Evolutionary conservation across 2,113 vertebrate genomes (phyloP), one percentile per base, ranked within the genome.

Genomic region (Paramormyrops kingsleyae): DNA sequence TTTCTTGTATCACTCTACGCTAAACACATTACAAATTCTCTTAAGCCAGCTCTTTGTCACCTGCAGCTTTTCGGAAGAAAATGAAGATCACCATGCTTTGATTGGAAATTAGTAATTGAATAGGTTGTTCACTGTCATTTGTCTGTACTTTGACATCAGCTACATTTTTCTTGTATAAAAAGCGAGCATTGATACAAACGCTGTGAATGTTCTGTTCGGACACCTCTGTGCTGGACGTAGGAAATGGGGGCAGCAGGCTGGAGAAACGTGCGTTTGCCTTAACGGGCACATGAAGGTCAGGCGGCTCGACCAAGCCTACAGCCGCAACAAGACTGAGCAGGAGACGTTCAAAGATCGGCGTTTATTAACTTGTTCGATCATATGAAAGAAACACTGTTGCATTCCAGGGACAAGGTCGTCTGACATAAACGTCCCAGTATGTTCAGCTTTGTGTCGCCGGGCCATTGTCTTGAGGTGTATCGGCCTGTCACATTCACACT

Each of bases 291-390:
- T 27, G 59, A 66, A 4, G n/a, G 27, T 13, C 24, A 7, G 31
- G 27, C 3, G 15, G 5, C 24, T 1, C 4, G 4, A 27, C 24
- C 31, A 4, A 17, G 49, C 6, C 39, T 17, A 8, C 24, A 35
- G 49, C 31, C 15, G n/a, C 47, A 52, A 31, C 49, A 27, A 87
- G 47, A 62, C 53, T 44, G 5, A 59, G 87, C 15, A 35, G 42
- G 27, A 62, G 53, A 13, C 8, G 8, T 62, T 88, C 21, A 31
- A 21, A 59, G 53, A 44, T 19, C 8, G 2, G 90, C 90, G 88
- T 94, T 95, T 95, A 95, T 94, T 95, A 90, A 91, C 80, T 94
- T 86, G 91, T 87, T 93, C 92, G 92, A 93, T 92, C 90, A 92
- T 87, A 90, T 77, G 91, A 93, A 95, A 93, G 91, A 91, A 90